A percentile compares a stretch with the other conserved stretches of the same genome.
These are phyloP conservation scores for Cremastobaeus sp. DNA, from an alignment of 2,888 invertebrate species.

Conservation along the genomic window DNA sequence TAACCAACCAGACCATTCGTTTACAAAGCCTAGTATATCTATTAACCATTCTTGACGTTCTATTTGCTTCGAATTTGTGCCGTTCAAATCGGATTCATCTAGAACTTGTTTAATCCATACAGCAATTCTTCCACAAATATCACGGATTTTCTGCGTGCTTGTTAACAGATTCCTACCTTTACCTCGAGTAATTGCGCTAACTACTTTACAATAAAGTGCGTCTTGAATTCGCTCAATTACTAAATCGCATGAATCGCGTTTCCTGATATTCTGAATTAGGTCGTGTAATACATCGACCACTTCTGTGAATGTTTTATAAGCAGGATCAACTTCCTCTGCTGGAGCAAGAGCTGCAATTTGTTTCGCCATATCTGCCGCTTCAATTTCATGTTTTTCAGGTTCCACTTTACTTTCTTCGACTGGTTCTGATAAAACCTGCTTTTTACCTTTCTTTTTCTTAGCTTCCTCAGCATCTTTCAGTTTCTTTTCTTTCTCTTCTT, in stretches of 20 bases:
- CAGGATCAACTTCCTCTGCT: constrained; percentile 30
- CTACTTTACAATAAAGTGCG: constrained; percentile 69
- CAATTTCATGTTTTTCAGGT: not conserved
- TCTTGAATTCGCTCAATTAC: constrained; percentile 69
- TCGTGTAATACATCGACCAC: constrained; percentile 67
- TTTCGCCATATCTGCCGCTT: constrained; percentile 31
- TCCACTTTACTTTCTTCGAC: constrained; percentile 19
- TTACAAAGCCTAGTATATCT: constrained; percentile 62
- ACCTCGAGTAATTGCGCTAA: constrained; percentile 62
- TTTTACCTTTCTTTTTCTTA: constrained; percentile 29
- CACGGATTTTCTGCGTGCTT: constrained; percentile 63
- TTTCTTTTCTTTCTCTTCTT: constrained; percentile 38
- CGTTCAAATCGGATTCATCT: constrained; percentile 60
- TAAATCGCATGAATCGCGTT: constrained; percentile 58
- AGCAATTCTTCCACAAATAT: constrained; percentile 70
- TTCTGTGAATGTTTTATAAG: constrained; percentile 64
- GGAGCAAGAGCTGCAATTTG: not conserved
- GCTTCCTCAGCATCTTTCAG: constrained; percentile 54
- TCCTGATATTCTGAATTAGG: constrained; percentile 63
- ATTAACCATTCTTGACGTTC: constrained; percentile 68
- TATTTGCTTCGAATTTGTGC: constrained; percentile 66
- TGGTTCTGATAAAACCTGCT: constrained; percentile 38
- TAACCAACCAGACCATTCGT: constrained; percentile 69
- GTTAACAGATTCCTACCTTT: constrained; percentile 61
- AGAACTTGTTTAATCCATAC: constrained; percentile 65